Conservation (phyloP, 1,140 invertebrate genomes). For the Drosophila kurseongensis region DNA sequence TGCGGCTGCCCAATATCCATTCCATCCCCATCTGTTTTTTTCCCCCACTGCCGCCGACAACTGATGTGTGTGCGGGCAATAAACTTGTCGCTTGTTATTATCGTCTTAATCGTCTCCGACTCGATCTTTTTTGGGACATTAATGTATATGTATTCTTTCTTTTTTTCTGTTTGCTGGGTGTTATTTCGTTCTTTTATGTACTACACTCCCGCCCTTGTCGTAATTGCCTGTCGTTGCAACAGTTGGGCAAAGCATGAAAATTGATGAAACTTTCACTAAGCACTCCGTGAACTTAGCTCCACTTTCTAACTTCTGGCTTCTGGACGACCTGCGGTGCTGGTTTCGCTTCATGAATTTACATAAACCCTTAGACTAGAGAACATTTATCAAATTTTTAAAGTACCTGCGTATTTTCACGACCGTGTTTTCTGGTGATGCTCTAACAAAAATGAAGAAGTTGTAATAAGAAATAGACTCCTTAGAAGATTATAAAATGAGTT, state of each 20-base stretch:
- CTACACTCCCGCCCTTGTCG: conserved; percentile 29
- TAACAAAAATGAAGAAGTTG: not conserved
- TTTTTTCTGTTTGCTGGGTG: conserved; percentile 15
- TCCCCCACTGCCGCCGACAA: conserved; percentile 17
- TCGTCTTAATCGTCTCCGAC: conserved; percentile 80
- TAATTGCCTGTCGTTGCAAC: conserved; percentile 80
- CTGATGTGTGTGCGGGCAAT: conserved; percentile 68
- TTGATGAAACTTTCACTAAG: conserved; percentile 64
- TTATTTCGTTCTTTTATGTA: conserved; percentile 19
- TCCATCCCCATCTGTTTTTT: conserved; percentile 5
- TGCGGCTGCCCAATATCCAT: conserved; percentile 54
- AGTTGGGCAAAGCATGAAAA: conserved; percentile 58
- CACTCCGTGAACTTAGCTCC: conserved; percentile 31
- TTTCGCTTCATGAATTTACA: conserved; percentile 51
- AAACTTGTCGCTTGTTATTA: conserved; percentile 83
- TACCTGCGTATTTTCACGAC: conserved; percentile 4
- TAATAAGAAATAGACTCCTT: too few species aligned
- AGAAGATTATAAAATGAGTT: too few species aligned
- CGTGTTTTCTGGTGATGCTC: not conserved
- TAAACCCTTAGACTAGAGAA: conserved; percentile 31
- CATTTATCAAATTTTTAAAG: conserved; percentile 64
- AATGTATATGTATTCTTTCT: conserved; percentile 42
- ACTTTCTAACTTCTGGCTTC: conserved; percentile 10
- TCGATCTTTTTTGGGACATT: conserved; percentile 50
- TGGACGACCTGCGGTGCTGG: conserved; percentile 43